Percentiles rank a stretch among this genome's conserved stretches.
Conservation (phyloP, 2,888 invertebrate genomes). For the Tetranychus piercei region DNA sequence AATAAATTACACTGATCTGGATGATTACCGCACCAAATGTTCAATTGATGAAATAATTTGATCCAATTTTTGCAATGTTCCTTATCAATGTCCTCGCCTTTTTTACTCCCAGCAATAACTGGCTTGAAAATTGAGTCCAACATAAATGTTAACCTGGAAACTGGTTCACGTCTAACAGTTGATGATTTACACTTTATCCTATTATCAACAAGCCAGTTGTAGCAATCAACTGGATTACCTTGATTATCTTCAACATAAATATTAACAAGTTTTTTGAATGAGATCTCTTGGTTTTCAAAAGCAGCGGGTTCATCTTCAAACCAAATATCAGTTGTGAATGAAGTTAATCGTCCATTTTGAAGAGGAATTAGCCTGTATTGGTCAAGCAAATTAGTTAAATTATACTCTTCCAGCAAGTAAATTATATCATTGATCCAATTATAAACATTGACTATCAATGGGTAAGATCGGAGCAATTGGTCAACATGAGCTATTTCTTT, state of each 20-base stretch:
- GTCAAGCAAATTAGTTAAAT: background rate
- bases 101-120: background rate
- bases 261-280: background rate
- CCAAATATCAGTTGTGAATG: background rate
- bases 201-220: background rate
- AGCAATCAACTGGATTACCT: background rate
- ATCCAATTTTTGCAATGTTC: background rate
- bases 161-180: background rate
- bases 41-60: background rate
- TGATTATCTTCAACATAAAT: background rate
- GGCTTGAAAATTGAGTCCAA: background rate
- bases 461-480: background rate
- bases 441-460: background rate
- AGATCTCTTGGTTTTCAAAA: background rate
- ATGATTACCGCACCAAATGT: background rate
- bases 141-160: background rate
- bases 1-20: background rate
- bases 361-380: background rate
- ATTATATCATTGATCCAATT: background rate
- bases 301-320: background rate
- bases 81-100: background rate
- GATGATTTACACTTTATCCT: background rate
- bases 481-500: background rate
- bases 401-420: background rate
- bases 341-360: background rate